Conservation (phyloP, 2,797 vertebrate genomes). For the Diplodus sargus region DNA sequence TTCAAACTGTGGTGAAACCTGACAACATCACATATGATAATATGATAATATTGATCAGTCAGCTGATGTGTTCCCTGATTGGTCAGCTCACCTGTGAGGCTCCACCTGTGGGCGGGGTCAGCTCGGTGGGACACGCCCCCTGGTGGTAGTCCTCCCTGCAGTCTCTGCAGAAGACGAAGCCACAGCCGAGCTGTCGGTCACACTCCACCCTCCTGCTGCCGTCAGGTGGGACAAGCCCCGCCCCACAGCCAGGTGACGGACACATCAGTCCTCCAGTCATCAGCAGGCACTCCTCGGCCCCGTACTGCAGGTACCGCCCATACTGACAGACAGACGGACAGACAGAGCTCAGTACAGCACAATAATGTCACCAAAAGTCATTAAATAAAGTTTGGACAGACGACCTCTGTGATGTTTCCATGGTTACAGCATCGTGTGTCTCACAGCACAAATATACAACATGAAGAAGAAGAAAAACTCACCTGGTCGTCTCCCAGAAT, state of each 20-base stretch:
- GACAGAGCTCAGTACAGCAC: too few species aligned
- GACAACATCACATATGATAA: too few species aligned
- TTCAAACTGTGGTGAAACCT: too few species aligned
- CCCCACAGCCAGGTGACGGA: constrained; percentile 90
- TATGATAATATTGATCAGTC: constrained; percentile 8
- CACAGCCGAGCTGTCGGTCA: constrained; percentile 87
- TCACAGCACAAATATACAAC: too few species aligned
- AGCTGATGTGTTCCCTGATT: neutral
- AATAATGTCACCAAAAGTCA: too few species aligned
- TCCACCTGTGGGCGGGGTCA: constrained; percentile 18
- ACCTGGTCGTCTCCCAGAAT: constrained; percentile 93
- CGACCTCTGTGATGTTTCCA: too few species aligned
- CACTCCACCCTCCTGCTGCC: constrained; percentile 85
- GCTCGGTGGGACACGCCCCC: constrained; percentile 72
- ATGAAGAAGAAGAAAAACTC: constrained; percentile 36
- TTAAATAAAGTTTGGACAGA: too few species aligned
- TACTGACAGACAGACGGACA: constrained; percentile 48
- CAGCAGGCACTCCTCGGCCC: constrained; percentile 88
- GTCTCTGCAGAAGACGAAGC: constrained; percentile 90
- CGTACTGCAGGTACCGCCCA: constrained; percentile 88
- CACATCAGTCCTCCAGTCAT: constrained; percentile 91
- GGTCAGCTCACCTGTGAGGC: constrained; percentile 67
- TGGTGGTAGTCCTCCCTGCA: constrained; percentile 89
- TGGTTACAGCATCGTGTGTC: too few species aligned
- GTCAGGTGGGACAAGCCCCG: constrained; percentile 87